These are phyloP conservation scores for Mercenaria mercenaria DNA, from an alignment of 1,140 invertebrate species.

Conservation along the genomic window DNA sequence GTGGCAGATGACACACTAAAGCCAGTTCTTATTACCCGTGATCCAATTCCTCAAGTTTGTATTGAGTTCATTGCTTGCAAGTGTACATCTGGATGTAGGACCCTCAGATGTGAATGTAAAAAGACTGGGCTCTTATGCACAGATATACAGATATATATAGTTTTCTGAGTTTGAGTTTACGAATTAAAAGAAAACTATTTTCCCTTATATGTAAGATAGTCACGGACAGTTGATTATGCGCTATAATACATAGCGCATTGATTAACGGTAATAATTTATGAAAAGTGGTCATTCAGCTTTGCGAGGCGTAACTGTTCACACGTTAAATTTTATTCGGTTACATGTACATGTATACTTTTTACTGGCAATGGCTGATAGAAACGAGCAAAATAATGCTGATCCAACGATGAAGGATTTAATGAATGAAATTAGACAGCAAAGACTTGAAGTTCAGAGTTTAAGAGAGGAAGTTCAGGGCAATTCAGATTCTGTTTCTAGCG, in stretches of 20 bases:
- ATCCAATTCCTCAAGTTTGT: no score
- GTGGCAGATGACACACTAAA: no score
- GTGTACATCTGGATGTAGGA: no score
- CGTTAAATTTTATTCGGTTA: neutral
- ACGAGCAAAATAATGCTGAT: neutral
- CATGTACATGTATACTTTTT: neutral
- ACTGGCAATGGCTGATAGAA: neutral
- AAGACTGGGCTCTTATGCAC: no score
- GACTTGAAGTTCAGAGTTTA: neutral
- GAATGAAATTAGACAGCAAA: conserved; percentile 17
- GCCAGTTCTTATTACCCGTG: no score
- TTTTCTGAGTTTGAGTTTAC: neutral
- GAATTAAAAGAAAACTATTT: neutral
- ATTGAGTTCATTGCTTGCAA: no score
- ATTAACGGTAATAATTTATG: neutral
- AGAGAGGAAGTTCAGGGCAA: conserved; percentile 16
- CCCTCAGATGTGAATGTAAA: no score
- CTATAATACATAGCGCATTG: neutral
- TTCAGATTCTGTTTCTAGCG: neutral
- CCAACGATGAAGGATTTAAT: conserved; percentile 21
- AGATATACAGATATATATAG: neutral
- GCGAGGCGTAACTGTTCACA: neutral
- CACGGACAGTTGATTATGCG: neutral
- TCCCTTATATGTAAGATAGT: neutral
- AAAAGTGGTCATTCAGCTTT: neutral